phyloP scores from a whole-genome alignment of 2,113 vertebrate genomes.

The Myiopsitta monachus region DNA sequence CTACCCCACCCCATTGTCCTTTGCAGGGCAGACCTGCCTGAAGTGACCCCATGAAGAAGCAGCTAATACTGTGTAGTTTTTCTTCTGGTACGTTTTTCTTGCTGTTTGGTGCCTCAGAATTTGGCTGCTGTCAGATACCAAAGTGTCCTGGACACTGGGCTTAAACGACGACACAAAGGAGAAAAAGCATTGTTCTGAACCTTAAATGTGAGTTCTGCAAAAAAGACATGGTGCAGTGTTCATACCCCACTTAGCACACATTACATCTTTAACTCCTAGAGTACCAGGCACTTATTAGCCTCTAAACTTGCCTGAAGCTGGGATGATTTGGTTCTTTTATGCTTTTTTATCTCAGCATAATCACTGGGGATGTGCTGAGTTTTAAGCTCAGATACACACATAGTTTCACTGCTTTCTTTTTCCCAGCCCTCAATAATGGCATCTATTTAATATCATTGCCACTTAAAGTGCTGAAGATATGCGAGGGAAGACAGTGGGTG shows the following conservation, averaged over 20 bases:
- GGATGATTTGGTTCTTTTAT: background rate
- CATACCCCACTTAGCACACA: fast-evolving
- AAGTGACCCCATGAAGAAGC: background rate
- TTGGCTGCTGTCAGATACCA: background rate
- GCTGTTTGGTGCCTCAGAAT: background rate
- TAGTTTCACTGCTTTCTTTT: background rate
- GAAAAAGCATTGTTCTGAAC: background rate
- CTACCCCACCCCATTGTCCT: background rate
- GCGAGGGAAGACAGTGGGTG: background rate
- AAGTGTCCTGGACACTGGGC: background rate
- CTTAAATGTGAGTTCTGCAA: background rate
- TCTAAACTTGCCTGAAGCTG: background rate
- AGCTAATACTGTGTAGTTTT: background rate
- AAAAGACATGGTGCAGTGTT: background rate
- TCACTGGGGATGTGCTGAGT: background rate
- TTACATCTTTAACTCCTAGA: background rate
- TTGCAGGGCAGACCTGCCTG: background rate
- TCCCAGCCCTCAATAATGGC: background rate
- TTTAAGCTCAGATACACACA: background rate
- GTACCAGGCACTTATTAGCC: background rate
- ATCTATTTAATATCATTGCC: background rate
- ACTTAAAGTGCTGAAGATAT: background rate
- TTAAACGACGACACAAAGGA: background rate
- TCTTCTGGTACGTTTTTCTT: background rate
- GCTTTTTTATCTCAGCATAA: background rate